These are phyloP conservation scores for Hyperoplus immaculatus DNA, from an alignment of 2,797 vertebrate species.

Conservation along the genomic window DNA sequence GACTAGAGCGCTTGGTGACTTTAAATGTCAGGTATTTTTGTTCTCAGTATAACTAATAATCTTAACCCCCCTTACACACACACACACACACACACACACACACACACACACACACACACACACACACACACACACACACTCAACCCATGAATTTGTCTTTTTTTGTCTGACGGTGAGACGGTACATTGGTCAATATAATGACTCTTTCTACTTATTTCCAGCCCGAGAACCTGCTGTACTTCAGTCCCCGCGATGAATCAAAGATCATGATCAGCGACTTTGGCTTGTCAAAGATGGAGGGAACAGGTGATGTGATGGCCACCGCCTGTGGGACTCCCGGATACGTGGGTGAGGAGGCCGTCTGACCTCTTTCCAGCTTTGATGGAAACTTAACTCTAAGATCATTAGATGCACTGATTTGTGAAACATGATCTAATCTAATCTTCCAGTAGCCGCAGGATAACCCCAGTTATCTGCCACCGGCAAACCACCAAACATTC, in stretches of 20 bases:
- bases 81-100: not conserved
- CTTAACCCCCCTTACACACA: not conserved
- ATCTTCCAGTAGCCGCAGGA: slow-evolving; percentile 60
- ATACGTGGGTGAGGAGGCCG: slow-evolving; percentile 91
- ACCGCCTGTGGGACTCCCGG: slow-evolving; percentile 96
- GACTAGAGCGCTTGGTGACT: slow-evolving; percentile 2
- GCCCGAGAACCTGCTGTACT: slow-evolving; percentile 96
- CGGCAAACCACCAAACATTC: slow-evolving; percentile 34
- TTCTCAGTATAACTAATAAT: slow-evolving; percentile 24
- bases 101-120: too few species aligned
- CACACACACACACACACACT: too few species aligned
- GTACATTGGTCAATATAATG: not conserved
- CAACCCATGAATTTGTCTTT: too few species aligned
- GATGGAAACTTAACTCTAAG: slow-evolving; percentile 42
- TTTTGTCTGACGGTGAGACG: too few species aligned
- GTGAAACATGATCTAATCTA: slow-evolving; percentile 56
- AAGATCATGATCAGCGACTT: slow-evolving; percentile 99
- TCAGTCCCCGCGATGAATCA: slow-evolving; percentile 94
- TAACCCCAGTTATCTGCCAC: slow-evolving; percentile 54
- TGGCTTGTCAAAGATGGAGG: slow-evolving; percentile 96
- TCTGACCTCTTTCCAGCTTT: slow-evolving; percentile 36
- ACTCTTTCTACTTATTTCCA: slow-evolving; percentile 66
- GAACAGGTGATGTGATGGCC: slow-evolving; percentile 96
- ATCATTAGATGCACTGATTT: slow-evolving; percentile 57
- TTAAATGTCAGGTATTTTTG: slow-evolving; percentile 54